Evolutionary conservation across 2,113 vertebrate genomes (phyloP).

Genomic region (Trogon melanurus): DNA sequence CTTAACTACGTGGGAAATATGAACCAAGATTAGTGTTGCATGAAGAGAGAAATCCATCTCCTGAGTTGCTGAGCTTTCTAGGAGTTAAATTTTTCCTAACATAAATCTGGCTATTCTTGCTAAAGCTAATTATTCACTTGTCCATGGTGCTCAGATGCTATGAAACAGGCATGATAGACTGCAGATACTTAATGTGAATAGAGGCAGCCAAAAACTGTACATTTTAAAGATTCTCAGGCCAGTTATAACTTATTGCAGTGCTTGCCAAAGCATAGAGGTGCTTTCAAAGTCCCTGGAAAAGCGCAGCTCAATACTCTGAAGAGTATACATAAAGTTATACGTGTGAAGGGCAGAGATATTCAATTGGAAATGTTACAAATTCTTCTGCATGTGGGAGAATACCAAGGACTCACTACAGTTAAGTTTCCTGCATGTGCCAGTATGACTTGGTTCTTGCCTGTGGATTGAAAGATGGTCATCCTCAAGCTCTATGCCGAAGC

Average conservation of each 20-base stretch:
- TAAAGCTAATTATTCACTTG: conserved; percentile 57
- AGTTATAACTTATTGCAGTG: conserved; percentile 6
- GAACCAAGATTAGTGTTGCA: conserved; percentile 55
- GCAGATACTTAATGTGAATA: conserved; percentile 37
- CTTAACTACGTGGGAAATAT: conserved; percentile 57
- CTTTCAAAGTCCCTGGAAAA: background rate
- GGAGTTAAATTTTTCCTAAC: conserved; percentile 56
- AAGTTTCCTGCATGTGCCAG: background rate
- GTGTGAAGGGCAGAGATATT: background rate
- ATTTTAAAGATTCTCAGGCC: conserved; percentile 9
- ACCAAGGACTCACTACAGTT: background rate
- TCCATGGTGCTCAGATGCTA: conserved; percentile 14
- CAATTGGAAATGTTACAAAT: background rate
- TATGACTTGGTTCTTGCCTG: background rate
- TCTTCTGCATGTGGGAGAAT: background rate
- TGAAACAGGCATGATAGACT: conserved; percentile 49
- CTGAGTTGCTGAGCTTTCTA: conserved; percentile 41
- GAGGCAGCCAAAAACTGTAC: conserved; percentile 24
- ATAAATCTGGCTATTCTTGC: conserved; percentile 61
- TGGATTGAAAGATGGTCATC: background rate
- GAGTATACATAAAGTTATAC: background rate
- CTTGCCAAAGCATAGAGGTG: background rate
- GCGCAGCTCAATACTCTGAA: background rate
- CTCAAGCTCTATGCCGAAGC: background rate
- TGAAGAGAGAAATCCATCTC: conserved; percentile 51